Evolutionary conservation across 2,888 invertebrate genomes (phyloP), one percentile per base, ranked within the genome.

Genomic region (Agrochola circellaris): DNA sequence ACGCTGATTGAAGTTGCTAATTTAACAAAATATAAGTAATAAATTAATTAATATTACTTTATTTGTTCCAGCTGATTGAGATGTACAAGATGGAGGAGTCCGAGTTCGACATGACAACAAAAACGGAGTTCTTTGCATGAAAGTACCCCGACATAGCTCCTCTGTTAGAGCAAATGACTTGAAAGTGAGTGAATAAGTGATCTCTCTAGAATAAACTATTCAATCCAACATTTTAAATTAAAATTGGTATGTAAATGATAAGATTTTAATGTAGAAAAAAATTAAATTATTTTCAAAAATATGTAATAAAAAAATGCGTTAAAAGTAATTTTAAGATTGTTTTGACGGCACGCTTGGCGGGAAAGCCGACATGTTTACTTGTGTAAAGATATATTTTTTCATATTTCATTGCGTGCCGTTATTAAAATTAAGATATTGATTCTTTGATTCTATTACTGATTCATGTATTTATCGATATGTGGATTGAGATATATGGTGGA

Each of bases 61-160:
- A 89, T 84, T 86, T 83, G 95, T 97, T 89, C 60, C 97, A 98
- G 98, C 97, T 99, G 92, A 98, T 99, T 94, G 99, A 99, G 94
- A 98, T 99, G 98, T 99, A 99, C 97, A 99, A 99, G 96, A 98
- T 99, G 97, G 99, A 99, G 95, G 99, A 99, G 93, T 97, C 98
- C 88, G 99, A 99, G 93, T 99, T 98, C 95, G 98, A 98, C 92
- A 97, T 99, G 97, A 98, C 98, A 91, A 98, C 98, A 93, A 99
- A 98, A 96, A 97, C 98, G 89, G 99, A 99, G 95, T 99, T 99
- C 96, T 99, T 98, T 97, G 99, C 98, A 96, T 99, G 97, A 98
- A 97, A 96, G 91, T 96, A 95, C 75, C 96, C 96, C 34, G 95
- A 96, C 90, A 93, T 96, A 81, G 96, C 96, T 91, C 94, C 95